These are phyloP conservation scores for Ptychadena robeensis DNA, from an alignment of 2,797 vertebrate genomes.

Conservation along the genomic window DNA sequence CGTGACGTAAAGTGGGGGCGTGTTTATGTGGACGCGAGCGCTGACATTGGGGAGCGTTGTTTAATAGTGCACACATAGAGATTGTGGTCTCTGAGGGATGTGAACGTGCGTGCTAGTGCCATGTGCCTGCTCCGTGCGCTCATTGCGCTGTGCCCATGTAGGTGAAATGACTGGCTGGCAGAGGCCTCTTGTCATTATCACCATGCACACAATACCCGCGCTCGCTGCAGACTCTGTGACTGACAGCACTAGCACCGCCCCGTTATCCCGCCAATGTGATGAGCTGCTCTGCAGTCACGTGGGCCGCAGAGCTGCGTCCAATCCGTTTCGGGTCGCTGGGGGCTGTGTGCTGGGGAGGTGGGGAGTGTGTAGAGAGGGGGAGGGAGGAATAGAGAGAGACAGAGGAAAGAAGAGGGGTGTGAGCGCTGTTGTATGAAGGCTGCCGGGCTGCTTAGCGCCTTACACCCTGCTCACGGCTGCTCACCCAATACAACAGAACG, in stretches of 20 bases:
- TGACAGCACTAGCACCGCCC: background rate
- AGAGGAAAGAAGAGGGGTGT: slow-evolving; percentile 66
- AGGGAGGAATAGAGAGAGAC: slow-evolving; percentile 60
- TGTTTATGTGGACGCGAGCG: background rate
- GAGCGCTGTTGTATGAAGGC: slow-evolving; percentile 57
- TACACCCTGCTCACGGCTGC: background rate
- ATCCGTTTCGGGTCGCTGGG: slow-evolving; percentile 62
- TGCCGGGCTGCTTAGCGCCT: slow-evolving; percentile 27
- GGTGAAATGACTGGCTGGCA: background rate
- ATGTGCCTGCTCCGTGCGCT: background rate
- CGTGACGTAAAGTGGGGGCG: background rate
- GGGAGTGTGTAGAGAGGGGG: slow-evolving; percentile 64
- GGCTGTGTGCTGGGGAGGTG: slow-evolving; percentile 56
- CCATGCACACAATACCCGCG: background rate
- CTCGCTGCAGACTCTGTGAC: background rate
- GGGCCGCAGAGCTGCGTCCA: slow-evolving; percentile 62
- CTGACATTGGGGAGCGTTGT: background rate
- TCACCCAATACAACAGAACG: background rate
- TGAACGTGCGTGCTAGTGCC: background rate
- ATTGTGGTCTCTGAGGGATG: background rate
- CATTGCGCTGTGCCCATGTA: background rate
- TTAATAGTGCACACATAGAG: background rate
- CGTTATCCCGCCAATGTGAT: fast-evolving
- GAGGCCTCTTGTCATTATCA: background rate
- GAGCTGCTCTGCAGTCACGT: slow-evolving; percentile 61